phyloP scores from a whole-genome alignment of 1,140 invertebrate species.

The Heliconius himera region DNA sequence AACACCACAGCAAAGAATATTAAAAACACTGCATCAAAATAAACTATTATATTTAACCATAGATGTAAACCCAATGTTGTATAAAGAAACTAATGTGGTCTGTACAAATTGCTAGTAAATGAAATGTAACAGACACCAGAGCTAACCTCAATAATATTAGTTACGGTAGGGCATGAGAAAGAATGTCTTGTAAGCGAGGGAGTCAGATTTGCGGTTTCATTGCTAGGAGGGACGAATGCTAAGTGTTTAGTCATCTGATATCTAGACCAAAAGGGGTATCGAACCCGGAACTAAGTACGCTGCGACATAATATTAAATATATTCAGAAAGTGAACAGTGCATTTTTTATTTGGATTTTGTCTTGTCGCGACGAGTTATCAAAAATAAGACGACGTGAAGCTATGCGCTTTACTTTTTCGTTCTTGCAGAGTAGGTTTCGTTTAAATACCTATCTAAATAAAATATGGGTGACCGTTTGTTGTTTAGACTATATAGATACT shows the following conservation, averaged over 20 bases:
- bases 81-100: constrained; percentile 4
- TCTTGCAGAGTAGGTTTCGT: constrained; percentile 5
- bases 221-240: constrained; percentile 24
- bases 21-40: too few relatives aligned
- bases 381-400: constrained; percentile 44
- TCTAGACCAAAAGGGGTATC: constrained; percentile 49
- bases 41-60: background rate
- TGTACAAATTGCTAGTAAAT: constrained; percentile 15
- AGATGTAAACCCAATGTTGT: background rate
- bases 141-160: constrained; percentile 22
- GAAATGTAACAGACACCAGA: constrained; percentile 17
- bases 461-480: background rate
- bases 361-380: constrained; percentile 45
- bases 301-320: constrained; percentile 38
- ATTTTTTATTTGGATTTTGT: constrained; percentile 47
- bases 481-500: too few relatives aligned
- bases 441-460: background rate
- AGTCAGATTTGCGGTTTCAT: constrained; percentile 34
- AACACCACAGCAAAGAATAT: too few relatives aligned
- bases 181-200: constrained; percentile 24
- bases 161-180: constrained; percentile 32
- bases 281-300: constrained; percentile 49
- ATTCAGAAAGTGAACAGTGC: constrained; percentile 47
- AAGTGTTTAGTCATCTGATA: constrained; percentile 37
- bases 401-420: constrained; percentile 33